Conservation (phyloP, 2,888 invertebrate species). For the Chrysopilus asiliformis region DNA sequence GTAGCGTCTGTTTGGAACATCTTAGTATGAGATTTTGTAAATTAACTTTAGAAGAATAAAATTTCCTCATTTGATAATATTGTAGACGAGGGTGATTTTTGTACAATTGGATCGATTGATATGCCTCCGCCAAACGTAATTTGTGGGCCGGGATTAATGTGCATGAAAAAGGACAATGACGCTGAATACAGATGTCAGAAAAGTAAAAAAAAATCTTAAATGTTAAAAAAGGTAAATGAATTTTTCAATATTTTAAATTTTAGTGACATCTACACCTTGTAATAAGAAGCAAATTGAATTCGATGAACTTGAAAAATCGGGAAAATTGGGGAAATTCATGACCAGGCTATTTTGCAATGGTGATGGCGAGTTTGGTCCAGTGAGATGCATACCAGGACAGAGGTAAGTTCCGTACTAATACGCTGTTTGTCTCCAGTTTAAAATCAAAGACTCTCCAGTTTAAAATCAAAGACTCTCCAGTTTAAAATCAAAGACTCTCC, state of each 20-base stretch:
- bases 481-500: too few relatives aligned
- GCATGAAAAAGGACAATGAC: constrained; percentile 6
- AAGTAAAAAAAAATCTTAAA: constrained; percentile 36
- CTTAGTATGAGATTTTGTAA: constrained; percentile 35
- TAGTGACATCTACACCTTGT: neutral
- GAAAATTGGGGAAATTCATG: too few relatives aligned
- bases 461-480: too few relatives aligned
- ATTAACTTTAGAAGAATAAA: neutral
- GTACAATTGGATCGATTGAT: constrained; percentile 41
- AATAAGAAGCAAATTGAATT: too few relatives aligned
- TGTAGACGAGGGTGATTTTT: constrained; percentile 40
- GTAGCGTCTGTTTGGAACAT: constrained; percentile 44
- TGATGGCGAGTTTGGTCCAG: too few relatives aligned
- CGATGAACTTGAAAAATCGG: too few relatives aligned
- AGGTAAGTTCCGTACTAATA: neutral
- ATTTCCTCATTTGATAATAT: constrained; percentile 10
- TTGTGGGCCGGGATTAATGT: constrained; percentile 40
- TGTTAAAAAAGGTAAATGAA: too few relatives aligned
- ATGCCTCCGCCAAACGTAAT: constrained; percentile 40
- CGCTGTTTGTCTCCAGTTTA: neutral
- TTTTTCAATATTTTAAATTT: neutral
- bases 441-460: neutral
- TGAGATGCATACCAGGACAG: too few relatives aligned
- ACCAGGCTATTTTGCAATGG: too few relatives aligned
- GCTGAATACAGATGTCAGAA: constrained; percentile 34